Evolutionary conservation across 1,140 invertebrate species (phyloP).

Genomic region (Aphelinus certus): DNA sequence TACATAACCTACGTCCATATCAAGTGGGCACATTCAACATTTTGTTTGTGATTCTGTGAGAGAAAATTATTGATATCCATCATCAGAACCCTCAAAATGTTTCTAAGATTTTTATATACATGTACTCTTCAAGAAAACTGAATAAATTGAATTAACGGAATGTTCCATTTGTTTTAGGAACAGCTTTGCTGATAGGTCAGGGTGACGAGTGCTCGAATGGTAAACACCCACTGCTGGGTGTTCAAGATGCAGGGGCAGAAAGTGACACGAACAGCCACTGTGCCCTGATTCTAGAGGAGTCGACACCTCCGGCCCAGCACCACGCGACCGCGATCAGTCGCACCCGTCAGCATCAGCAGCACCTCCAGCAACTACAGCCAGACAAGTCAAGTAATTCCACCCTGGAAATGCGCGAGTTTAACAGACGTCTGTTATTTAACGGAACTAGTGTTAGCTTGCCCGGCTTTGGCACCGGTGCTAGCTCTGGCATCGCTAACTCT

Average conservation of each 20-base stretch:
- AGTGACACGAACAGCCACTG: constrained; percentile 74
- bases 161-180: constrained; percentile 48
- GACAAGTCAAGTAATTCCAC: constrained; percentile 80
- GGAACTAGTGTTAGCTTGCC: constrained; percentile 50
- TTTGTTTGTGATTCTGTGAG: too few species aligned
- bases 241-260: constrained; percentile 69
- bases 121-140: too few species aligned
- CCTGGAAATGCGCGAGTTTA: constrained; percentile 77
- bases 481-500: not conserved
- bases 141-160: not conserved
- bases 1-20: too few species aligned
- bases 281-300: constrained; percentile 68
- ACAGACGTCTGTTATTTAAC: constrained; percentile 54
- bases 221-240: constrained; percentile 62
- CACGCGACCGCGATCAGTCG: constrained; percentile 46
- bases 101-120: too few species aligned
- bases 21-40: too few species aligned
- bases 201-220: constrained; percentile 56
- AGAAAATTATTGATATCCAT: too few species aligned
- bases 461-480: constrained; percentile 18
- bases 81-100: too few species aligned
- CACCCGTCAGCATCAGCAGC: not conserved
- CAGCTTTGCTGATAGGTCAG: constrained; percentile 54
- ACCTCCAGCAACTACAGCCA: constrained; percentile 49
- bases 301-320: constrained; percentile 54